phyloP scores from a whole-genome alignment of 2,888 invertebrate species.

The Cerceris ruficornis region DNA sequence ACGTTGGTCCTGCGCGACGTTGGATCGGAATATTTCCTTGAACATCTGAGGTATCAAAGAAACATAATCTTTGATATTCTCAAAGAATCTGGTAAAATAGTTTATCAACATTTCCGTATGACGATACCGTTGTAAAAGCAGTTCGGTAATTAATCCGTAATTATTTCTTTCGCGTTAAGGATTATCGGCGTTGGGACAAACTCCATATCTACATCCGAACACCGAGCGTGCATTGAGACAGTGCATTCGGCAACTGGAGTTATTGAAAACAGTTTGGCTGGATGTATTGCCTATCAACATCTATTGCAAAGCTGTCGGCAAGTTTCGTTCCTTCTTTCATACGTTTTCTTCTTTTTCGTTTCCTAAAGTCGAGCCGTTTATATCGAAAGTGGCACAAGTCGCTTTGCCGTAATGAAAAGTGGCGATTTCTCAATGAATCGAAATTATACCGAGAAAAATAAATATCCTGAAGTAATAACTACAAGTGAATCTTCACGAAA shows the following conservation, averaged over 20 bases:
- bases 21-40: constrained; percentile 87
- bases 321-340: constrained; percentile 20
- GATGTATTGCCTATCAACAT: constrained; percentile 90
- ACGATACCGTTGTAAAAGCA: not conserved
- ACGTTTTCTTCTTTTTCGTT: constrained; percentile 64
- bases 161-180: constrained; percentile 75
- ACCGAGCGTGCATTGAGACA: constrained; percentile 90
- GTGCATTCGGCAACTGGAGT: constrained; percentile 91
- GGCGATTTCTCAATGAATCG: too few species aligned
- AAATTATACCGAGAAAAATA: too few species aligned
- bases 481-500: too few species aligned
- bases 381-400: too few species aligned
- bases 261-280: constrained; percentile 94
- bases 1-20: constrained; percentile 86
- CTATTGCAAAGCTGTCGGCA: constrained; percentile 88
- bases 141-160: constrained; percentile 1
- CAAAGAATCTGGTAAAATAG: constrained; percentile 86
- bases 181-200: constrained; percentile 80
- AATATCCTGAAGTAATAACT: too few species aligned
- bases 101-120: not conserved
- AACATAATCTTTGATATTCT: constrained; percentile 90
- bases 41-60: constrained; percentile 89
- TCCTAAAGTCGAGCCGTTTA: not conserved
- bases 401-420: too few species aligned
- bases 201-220: constrained; percentile 84